A percentile compares a stretch with the other conserved stretches of the same genome.
Conservation (phyloP, 2,113 vertebrate genomes). For the Rhineura floridana region DNA sequence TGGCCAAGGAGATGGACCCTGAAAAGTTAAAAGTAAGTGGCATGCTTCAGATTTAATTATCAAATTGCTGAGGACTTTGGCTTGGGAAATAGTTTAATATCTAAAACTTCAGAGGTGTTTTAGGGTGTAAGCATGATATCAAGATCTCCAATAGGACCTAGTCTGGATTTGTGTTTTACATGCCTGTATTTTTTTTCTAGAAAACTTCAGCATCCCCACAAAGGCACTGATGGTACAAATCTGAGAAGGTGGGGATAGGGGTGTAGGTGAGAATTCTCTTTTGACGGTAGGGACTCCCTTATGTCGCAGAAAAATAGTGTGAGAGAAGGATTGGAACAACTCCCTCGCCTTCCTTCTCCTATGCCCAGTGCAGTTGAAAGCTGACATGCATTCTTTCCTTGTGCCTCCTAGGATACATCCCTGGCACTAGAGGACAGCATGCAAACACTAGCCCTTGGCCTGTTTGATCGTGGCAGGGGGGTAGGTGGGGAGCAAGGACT, state of each 20-base stretch:
- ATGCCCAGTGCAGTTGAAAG: neutral
- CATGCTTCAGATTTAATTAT: neutral
- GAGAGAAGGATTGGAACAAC: neutral
- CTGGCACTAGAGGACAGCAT: neutral
- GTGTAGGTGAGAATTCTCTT: neutral
- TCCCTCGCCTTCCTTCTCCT: too few relatives aligned
- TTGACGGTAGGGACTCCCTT: neutral
- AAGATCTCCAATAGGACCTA: neutral
- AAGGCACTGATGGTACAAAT: neutral
- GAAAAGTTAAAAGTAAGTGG: constrained; percentile 93
- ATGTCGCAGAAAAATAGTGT: neutral
- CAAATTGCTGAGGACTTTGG: neutral
- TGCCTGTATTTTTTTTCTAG: neutral
- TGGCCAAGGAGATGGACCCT: constrained; percentile 99
- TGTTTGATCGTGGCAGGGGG: neutral
- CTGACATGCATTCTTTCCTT: neutral
- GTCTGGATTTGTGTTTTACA: neutral
- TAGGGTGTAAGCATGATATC: neutral
- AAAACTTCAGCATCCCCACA: neutral
- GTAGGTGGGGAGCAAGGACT: neutral
- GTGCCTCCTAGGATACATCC: neutral
- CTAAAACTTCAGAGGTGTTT: neutral
- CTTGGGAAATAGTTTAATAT: neutral
- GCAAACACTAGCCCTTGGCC: neutral
- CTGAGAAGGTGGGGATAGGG: too few relatives aligned